Conservation (phyloP, 1,140 invertebrate genomes). For the Brachionus koreanus region DNA sequence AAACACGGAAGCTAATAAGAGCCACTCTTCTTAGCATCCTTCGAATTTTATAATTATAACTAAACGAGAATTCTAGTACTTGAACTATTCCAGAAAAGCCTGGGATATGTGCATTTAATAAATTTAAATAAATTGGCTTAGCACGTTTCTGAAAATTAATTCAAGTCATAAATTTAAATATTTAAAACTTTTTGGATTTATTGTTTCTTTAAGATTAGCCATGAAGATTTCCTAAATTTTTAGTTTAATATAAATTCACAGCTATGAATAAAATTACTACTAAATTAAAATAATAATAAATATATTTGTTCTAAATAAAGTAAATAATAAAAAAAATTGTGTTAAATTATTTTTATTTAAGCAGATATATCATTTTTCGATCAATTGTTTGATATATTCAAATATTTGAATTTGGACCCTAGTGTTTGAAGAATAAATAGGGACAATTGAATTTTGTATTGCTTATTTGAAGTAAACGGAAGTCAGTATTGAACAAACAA, state of each 20-base stretch:
- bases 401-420: slow-evolving; percentile 1
- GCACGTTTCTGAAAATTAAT: no score
- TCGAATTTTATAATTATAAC: background rate
- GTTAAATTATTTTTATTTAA: background rate
- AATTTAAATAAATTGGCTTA: no score
- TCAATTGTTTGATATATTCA: background rate
- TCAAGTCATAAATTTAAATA: background rate
- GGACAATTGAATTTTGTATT: background rate
- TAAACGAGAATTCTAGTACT: background rate
- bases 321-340: background rate
- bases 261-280: background rate
- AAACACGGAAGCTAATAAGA: background rate
- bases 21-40: background rate
- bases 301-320: background rate
- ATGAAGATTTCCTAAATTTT: background rate
- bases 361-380: background rate
- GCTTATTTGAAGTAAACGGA: background rate
- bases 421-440: background rate
- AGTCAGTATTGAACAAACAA: background rate
- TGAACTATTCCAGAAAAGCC: background rate
- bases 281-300: background rate
- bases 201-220: background rate
- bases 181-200: background rate
- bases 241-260: background rate
- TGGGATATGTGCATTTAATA: background rate